phyloP scores from a whole-genome alignment of 2,888 invertebrate species.

The Aelia acuminata region DNA sequence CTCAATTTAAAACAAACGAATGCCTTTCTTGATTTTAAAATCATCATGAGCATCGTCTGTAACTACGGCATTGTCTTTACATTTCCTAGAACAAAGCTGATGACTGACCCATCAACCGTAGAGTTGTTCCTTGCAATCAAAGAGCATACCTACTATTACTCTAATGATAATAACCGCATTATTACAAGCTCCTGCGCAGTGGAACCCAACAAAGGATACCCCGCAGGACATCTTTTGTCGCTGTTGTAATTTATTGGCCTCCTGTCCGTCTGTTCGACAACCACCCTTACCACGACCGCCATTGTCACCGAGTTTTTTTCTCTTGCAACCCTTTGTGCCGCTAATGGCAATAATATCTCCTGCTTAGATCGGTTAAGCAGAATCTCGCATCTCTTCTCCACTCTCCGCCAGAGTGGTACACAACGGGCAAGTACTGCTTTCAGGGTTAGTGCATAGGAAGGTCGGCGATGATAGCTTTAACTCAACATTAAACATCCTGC shows the following conservation, averaged over 20 bases:
- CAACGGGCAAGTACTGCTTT: not conserved
- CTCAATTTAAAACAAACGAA: no score
- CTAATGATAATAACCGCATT: conserved; percentile 14
- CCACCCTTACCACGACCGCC: conserved; percentile 28
- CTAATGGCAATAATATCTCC: conserved; percentile 41
- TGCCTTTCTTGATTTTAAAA: no score
- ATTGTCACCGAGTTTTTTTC: conserved; percentile 12
- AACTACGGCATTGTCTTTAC: not conserved
- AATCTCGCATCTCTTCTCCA: not conserved
- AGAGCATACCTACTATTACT: not conserved
- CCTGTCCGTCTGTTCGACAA: conserved; percentile 46
- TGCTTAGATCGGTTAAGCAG: conserved; percentile 26
- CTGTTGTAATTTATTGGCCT: conserved; percentile 42
- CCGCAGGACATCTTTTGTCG: conserved; percentile 31
- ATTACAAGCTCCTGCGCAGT: not conserved
- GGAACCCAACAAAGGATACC: conserved; percentile 12
- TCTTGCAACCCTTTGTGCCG: conserved; percentile 37
- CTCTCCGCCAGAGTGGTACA: not conserved
- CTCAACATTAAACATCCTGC: no score
- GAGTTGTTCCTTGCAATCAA: not conserved
- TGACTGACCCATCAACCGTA: not conserved
- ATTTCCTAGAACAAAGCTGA: not conserved
- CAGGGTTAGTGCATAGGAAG: not conserved
- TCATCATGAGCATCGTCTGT: no score
- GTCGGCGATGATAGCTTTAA: no score